Conservation (phyloP, 1,140 invertebrate species). For the Drosophila lini region DNA sequence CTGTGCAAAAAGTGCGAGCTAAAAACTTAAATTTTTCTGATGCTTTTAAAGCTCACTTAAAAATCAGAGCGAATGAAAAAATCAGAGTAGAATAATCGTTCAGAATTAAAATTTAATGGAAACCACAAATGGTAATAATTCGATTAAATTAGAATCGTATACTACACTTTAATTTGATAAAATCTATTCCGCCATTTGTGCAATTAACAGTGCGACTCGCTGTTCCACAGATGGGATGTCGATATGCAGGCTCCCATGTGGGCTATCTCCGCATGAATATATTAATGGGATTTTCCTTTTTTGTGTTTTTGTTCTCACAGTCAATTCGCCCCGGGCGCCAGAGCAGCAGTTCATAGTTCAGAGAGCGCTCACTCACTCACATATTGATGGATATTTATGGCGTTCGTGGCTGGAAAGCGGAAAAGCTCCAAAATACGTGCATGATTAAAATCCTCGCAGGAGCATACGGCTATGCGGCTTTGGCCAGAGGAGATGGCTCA, state of each 20-base stretch:
- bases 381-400: slow-evolving; percentile 53
- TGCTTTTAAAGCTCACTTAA: background rate
- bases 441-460: slow-evolving; percentile 42
- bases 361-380: slow-evolving; percentile 17
- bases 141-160: background rate
- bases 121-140: slow-evolving; percentile 6
- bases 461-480: slow-evolving; percentile 36
- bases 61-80: background rate
- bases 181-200: slow-evolving; percentile 16
- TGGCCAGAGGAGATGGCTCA: slow-evolving; percentile 49
- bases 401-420: slow-evolving; percentile 50
- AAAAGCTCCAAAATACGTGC: slow-evolving; percentile 55
- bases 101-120: background rate
- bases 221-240: slow-evolving; percentile 1
- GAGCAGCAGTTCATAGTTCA: slow-evolving; percentile 31
- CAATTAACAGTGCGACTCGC: slow-evolving; percentile 15
- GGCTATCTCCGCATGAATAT: slow-evolving; percentile 19
- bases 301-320: background rate
- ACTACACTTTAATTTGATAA: slow-evolving; percentile 11
- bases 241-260: slow-evolving; percentile 9
- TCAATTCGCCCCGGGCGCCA: slow-evolving; percentile 8
- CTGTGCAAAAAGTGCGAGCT: background rate
- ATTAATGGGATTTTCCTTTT: slow-evolving; percentile 24
- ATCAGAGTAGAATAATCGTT: background rate
- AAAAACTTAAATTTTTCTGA: background rate